These are phyloP conservation scores for Coremacera marginata DNA, from an alignment of 2,888 invertebrate genomes.

Conservation along the genomic window DNA sequence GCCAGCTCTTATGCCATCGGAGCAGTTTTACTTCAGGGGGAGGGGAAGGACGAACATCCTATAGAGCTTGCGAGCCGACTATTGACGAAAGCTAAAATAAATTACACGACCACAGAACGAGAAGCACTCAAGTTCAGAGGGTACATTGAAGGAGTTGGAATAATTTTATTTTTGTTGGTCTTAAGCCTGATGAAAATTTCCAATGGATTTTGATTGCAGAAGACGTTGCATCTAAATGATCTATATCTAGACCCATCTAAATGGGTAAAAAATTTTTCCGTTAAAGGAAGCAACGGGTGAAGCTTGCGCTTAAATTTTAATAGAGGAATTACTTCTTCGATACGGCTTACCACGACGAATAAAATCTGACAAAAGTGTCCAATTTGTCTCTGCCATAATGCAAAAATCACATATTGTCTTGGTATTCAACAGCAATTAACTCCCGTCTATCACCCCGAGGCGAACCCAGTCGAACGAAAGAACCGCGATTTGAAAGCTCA, in stretches of 20 bases:
- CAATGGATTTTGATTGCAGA: slow-evolving; percentile 67
- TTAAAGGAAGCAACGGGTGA: background rate
- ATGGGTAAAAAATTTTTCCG: background rate
- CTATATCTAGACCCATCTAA: no score
- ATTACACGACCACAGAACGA: slow-evolving; percentile 67
- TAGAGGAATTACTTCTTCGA: background rate
- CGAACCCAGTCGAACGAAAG: no score
- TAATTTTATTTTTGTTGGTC: slow-evolving; percentile 53
- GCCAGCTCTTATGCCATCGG: background rate
- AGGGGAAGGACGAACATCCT: background rate
- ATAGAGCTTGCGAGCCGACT: slow-evolving; percentile 53
- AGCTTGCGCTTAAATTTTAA: background rate
- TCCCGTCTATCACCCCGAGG: no score
- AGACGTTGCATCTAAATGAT: no score
- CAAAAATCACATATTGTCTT: no score
- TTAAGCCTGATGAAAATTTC: slow-evolving; percentile 69
- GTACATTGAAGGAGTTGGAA: slow-evolving; percentile 62
- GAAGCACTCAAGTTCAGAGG: slow-evolving; percentile 66
- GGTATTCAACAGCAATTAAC: no score
- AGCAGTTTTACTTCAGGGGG: background rate
- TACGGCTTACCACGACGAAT: background rate
- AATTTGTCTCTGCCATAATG: background rate
- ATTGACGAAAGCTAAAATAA: slow-evolving; percentile 56
- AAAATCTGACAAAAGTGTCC: background rate
- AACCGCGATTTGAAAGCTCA: no score